phyloP scores from a whole-genome alignment of 2,113 vertebrate species.

The Glaucomys volans region DNA sequence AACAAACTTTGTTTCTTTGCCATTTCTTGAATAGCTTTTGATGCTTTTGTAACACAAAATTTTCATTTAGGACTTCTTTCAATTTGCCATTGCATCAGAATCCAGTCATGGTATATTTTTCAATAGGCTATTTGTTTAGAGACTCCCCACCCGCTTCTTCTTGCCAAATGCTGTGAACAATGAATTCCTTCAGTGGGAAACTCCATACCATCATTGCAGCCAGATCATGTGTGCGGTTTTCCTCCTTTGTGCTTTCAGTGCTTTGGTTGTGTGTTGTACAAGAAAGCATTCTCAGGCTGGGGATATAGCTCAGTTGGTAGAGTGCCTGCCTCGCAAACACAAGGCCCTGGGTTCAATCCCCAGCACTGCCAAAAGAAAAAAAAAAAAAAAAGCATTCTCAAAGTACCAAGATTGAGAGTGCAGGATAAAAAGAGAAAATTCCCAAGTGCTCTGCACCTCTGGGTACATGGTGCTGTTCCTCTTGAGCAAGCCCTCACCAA shows the following conservation, averaged over 20 bases:
- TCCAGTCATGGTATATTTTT: background rate
- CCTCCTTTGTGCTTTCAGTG: background rate
- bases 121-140: slow-evolving; percentile 70
- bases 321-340: too few species aligned
- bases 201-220: background rate
- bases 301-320: too few species aligned
- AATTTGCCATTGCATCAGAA: slow-evolving; percentile 48
- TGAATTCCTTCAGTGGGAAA: slow-evolving; percentile 65
- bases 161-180: slow-evolving; percentile 70
- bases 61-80: slow-evolving; percentile 59
- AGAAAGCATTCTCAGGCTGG: slow-evolving; percentile 32
- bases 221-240: background rate
- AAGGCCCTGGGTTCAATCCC: too few species aligned
- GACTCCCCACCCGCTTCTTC: slow-evolving; percentile 1
- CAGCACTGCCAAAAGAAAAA: too few species aligned
- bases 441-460: background rate
- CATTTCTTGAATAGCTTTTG: slow-evolving; percentile 8
- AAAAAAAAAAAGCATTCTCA: slow-evolving; percentile 35
- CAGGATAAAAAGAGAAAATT: background rate
- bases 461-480: background rate
- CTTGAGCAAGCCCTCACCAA: background rate
- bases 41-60: slow-evolving; percentile 17
- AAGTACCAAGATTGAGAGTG: background rate
- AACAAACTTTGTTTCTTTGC: slow-evolving; percentile 51
- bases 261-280: slow-evolving; percentile 40